Base-by-base conservation (phyloP, 1,140 invertebrate species). In the Bombyx mori region DNA sequence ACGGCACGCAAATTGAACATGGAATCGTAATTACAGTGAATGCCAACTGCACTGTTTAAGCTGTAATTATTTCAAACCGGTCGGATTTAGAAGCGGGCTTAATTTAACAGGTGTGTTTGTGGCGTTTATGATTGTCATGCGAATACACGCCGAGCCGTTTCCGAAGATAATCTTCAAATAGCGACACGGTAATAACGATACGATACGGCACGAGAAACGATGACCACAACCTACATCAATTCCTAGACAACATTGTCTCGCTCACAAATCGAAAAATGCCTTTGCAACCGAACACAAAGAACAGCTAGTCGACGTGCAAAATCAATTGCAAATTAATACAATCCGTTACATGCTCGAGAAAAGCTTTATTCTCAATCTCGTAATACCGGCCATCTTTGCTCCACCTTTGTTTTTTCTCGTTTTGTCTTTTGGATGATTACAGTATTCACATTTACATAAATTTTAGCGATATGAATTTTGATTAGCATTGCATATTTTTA, bases 191-290 rank as follows among this genome's bases (percentile, higher is more conserved):
- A 73, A 62, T 61, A 60, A 61, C 66, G 71, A 72, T 71, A 67
- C 51, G 52, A 54, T 59, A 61, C 66, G 71, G 69, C 70, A 67
- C 51, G 52, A 54, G 46, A 56, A 51, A 53, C 51, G 45, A 58
- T 69, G 61, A 82, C 71, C 73, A 73, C 75, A 78, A 77, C 67
- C 73, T 77, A 72, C 74, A 79, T 75, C 68, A 62, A 62, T 54
- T 58, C 65, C 58, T 65, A 63, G 67, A 62, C 65, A 61, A 52
- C 58, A 59, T 62, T 47, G 54, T 48, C 44, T 64, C 63, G 57
- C 56, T 62, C 57, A 54, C 61, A 74, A 75, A 79, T 80, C 65
- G 72, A 77, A 77, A 79, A 78, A 78, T 71, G 69, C 66, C 65
- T 67, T 62, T 56, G 61, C 60, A 75, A 68, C 61, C 51, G 57